phyloP scores from a whole-genome alignment of 2,113 vertebrate species.

The Ramphastos sulfuratus region DNA sequence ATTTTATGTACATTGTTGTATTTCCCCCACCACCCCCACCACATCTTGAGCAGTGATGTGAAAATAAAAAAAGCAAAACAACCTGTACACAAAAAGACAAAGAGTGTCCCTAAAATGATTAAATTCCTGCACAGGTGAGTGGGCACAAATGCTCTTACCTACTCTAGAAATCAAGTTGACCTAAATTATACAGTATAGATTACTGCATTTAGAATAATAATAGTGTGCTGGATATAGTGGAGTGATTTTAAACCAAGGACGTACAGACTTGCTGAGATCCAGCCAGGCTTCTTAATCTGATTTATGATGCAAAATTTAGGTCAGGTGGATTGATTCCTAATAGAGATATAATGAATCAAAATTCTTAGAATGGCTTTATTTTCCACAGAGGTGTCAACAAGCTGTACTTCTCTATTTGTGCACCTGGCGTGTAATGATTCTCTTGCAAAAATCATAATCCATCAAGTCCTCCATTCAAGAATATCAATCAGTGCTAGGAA shows the following conservation, averaged over 20 bases:
- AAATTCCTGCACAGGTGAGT: not conserved
- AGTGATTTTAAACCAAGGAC: constrained; percentile 57
- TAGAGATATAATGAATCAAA: constrained; percentile 75
- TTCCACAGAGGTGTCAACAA: constrained; percentile 64
- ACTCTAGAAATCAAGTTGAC: not conserved
- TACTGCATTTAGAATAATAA: constrained; percentile 54
- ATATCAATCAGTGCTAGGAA: constrained; percentile 75
- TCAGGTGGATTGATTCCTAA: constrained; percentile 67
- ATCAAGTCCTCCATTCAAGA: constrained; percentile 68
- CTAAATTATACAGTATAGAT: constrained; percentile 52
- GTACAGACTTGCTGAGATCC: constrained; percentile 14
- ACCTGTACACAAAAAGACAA: not conserved
- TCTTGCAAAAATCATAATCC: constrained; percentile 77
- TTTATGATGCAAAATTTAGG: constrained; percentile 68
- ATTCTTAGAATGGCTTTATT: constrained; percentile 68
- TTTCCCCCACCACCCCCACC: rapidly evolving
- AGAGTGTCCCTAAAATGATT: not conserved
- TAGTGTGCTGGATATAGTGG: not conserved
- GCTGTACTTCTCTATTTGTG: constrained; percentile 69
- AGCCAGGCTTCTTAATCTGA: constrained; percentile 13
- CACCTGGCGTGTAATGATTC: constrained; percentile 72
- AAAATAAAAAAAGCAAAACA: not conserved
- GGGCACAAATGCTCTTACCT: not conserved
- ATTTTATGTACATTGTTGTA: not conserved
- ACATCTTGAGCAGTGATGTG: not conserved